phyloP scores from a whole-genome alignment of 1,140 invertebrate genomes.

The Akabosia matsudoensis region DNA sequence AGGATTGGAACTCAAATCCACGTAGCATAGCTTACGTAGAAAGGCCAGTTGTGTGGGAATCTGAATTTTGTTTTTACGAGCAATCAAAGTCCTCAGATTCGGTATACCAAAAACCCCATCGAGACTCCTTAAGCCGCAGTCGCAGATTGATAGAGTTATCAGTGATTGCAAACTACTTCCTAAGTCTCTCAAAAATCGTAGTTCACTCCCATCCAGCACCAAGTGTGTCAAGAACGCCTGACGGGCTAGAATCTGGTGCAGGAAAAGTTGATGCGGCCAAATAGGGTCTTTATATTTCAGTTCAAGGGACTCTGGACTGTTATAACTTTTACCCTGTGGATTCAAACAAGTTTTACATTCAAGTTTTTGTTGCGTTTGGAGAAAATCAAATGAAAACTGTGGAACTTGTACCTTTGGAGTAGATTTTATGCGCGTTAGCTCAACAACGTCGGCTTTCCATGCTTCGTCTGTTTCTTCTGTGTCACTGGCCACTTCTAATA shows the following conservation, averaged over 20 bases:
- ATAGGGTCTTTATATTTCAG: constrained; percentile 33
- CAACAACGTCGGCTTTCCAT: constrained; percentile 13
- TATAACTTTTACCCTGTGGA: constrained; percentile 7
- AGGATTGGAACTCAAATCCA: constrained; percentile 53
- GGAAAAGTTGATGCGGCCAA: constrained; percentile 35
- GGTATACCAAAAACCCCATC: constrained; percentile 64
- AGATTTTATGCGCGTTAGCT: background rate
- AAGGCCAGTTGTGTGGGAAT: constrained; percentile 59
- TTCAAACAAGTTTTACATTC: background rate
- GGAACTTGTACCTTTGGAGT: background rate
- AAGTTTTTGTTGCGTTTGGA: background rate
- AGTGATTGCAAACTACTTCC: constrained; percentile 62
- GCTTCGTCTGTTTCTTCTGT: background rate
- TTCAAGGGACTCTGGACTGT: background rate
- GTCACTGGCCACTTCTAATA: background rate
- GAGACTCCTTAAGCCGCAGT: constrained; percentile 61
- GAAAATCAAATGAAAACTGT: background rate
- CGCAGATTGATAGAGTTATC: constrained; percentile 61
- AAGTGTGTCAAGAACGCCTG: constrained; percentile 59
- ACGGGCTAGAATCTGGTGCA: constrained; percentile 32
- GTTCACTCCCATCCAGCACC: constrained; percentile 62
- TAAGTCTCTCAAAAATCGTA: constrained; percentile 62
- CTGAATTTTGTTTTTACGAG: constrained; percentile 60
- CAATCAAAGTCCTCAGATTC: constrained; percentile 60
- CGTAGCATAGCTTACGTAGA: constrained; percentile 55